These are phyloP conservation scores for Vulpes ferrilata DNA, from an alignment of 2,113 vertebrate species.

Conservation along the genomic window DNA sequence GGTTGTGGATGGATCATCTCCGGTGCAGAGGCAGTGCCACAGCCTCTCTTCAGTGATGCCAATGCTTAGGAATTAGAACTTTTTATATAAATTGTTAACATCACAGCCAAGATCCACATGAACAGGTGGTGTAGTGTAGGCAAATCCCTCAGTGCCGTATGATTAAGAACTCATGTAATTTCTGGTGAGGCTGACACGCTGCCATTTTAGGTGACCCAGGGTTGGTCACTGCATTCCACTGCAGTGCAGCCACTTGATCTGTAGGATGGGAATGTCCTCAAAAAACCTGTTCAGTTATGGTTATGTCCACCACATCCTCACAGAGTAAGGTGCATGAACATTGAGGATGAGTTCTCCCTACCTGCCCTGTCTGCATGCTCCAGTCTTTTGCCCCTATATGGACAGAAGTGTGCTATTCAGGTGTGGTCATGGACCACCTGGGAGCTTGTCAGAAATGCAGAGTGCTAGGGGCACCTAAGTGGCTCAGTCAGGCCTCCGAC, in stretches of 20 bases:
- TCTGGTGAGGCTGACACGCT: neutral
- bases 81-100: neutral
- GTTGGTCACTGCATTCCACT: neutral
- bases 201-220: rapidly evolving
- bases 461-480: neutral
- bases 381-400: neutral
- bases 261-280: neutral
- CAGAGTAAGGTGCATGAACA: rapidly evolving
- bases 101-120: neutral
- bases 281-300: neutral
- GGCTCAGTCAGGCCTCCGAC: neutral
- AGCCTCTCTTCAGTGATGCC: neutral
- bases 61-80: neutral
- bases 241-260: neutral
- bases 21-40: neutral
- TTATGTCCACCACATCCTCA: neutral
- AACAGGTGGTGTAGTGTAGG: neutral
- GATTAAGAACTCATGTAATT: neutral
- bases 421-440: too few relatives aligned
- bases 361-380: neutral
- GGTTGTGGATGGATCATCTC: neutral
- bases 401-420: neutral
- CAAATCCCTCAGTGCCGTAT: neutral
- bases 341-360: neutral
- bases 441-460: neutral